phyloP scores from a whole-genome alignment of 30 jellyfish, hydroid and myxozoan genomes.

The Aurelia aurita complex sp. Pacific region DNA sequence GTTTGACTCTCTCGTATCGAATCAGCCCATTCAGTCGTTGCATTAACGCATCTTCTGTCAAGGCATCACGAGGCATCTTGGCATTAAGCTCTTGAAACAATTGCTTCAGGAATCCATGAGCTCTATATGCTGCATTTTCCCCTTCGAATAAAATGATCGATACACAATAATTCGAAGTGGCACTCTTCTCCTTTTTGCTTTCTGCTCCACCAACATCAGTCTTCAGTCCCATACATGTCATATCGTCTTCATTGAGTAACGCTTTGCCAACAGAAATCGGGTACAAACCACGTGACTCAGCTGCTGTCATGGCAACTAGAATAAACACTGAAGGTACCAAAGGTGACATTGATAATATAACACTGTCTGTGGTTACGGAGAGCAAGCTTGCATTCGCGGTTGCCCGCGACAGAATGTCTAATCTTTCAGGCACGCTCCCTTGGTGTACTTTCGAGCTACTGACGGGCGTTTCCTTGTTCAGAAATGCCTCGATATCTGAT shows the following conservation, averaged over 20 bases:
- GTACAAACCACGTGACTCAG: conserved; percentile 61
- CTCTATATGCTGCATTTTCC: conserved; percentile 57
- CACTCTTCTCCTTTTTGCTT: conserved; percentile 2
- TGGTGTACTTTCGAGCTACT: not conserved
- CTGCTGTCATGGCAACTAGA: conserved; percentile 34
- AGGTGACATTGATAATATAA: conserved; percentile 41
- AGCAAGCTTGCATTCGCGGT: conserved; percentile 44
- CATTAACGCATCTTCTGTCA: conserved; percentile 39
- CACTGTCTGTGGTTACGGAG: conserved; percentile 16
- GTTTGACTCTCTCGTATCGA: conserved; percentile 17
- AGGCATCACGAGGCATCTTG: conserved; percentile 47
- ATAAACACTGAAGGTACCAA: conserved; percentile 64
- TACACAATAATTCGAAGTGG: conserved; percentile 28
- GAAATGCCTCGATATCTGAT: conserved; percentile 34
- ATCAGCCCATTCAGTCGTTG: conserved; percentile 30
- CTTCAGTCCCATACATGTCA: conserved; percentile 28
- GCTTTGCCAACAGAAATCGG: conserved; percentile 59
- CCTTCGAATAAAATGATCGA: conserved; percentile 67
- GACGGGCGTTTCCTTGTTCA: not conserved
- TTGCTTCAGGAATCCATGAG: conserved; percentile 22
- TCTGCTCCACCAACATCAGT: conserved; percentile 2
- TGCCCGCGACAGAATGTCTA: conserved; percentile 28
- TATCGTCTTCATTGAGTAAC: conserved; percentile 38
- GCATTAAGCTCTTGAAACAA: conserved; percentile 31
- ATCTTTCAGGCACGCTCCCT: conserved; percentile 31